phyloP scores from a whole-genome alignment of 1,140 invertebrate genomes.

The Palaemon carinicauda region DNA sequence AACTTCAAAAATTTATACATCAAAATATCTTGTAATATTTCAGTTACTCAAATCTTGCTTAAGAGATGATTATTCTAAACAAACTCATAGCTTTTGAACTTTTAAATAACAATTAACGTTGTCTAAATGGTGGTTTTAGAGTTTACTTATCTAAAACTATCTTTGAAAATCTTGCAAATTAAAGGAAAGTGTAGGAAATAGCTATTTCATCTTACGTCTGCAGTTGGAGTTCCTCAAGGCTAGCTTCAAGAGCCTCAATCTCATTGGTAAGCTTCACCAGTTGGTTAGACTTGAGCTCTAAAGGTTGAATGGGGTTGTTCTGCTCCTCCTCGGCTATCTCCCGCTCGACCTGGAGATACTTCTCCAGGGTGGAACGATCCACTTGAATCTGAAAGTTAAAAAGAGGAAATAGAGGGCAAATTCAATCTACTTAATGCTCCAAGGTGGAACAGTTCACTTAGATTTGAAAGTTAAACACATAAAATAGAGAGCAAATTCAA shows the following conservation, averaged over 20 bases:
- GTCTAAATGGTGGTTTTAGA: too few relatives aligned
- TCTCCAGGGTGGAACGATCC: constrained; percentile 55
- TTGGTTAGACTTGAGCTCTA: constrained; percentile 57
- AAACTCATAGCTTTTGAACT: too few relatives aligned
- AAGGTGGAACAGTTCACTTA: too few relatives aligned
- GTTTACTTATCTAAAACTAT: too few relatives aligned
- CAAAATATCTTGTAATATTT: too few relatives aligned
- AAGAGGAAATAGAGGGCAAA: neutral
- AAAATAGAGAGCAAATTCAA: too few relatives aligned
- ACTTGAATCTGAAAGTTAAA: constrained; percentile 29
- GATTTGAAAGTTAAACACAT: too few relatives aligned
- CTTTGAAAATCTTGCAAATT: neutral
- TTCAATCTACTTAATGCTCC: too few relatives aligned
- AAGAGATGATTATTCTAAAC: too few relatives aligned
- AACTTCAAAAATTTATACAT: too few relatives aligned
- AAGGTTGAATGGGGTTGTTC: constrained; percentile 55
- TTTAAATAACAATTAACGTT: too few relatives aligned
- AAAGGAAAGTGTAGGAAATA: neutral
- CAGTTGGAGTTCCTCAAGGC: constrained; percentile 45
- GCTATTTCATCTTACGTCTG: constrained; percentile 51
- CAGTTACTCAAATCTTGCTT: too few relatives aligned
- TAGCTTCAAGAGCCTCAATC: constrained; percentile 46
- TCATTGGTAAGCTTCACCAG: constrained; percentile 55
- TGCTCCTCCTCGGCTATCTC: constrained; percentile 55
- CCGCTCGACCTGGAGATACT: constrained; percentile 58